Base-by-base conservation (phyloP, 2,797 vertebrate species). In the Pangasius djambal region DNA sequence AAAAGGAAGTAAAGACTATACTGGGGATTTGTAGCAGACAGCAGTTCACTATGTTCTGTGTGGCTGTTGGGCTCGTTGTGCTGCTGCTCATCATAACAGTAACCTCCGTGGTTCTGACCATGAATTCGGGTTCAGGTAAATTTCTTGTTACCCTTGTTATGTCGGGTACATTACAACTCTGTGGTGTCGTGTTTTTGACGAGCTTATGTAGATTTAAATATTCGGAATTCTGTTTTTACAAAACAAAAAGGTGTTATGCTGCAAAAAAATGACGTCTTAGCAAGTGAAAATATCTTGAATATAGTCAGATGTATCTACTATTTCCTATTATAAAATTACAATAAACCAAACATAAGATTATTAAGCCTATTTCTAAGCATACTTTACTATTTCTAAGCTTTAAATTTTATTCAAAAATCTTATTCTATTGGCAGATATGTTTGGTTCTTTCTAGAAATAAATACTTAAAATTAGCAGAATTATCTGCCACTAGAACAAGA, bases 1-100 rank as follows among this genome's bases (percentile, higher is more conserved):
- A 74, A 31, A 50, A 22, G 48, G 59, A 87, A 31, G 6, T n/a
- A 20, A 61, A 89, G 86, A 87, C 87, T 75, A 67, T 87, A 69
- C 89, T 93, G 44, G 89, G 92, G 4, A 90, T 79, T 88, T 92
- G 94, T 6, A 93, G 90, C 20, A 93, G 90, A 75, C 20, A 77
- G 48, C 92, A 93, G 0, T 91, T 94, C 55, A 88, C 92, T 28
- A 87, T 92, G 48, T 44, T 93, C 13, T 92, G 88, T 84, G 87
- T 91, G 40, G 89, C 75, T 7, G 61, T 89, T 40, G 93, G 92
- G 70, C 88, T 95, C 25, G 13, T 92, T 16, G 0, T 92, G 13
- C 87, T 95, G 52, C 59, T 95, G 31, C 3, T 92, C 40, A 13
- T 91, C 91, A 86, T 93, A 34, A 86, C 57, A 1, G 86, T 94